phyloP scores from a whole-genome alignment of 2,113 vertebrate species.

The Octodon degus region DNA sequence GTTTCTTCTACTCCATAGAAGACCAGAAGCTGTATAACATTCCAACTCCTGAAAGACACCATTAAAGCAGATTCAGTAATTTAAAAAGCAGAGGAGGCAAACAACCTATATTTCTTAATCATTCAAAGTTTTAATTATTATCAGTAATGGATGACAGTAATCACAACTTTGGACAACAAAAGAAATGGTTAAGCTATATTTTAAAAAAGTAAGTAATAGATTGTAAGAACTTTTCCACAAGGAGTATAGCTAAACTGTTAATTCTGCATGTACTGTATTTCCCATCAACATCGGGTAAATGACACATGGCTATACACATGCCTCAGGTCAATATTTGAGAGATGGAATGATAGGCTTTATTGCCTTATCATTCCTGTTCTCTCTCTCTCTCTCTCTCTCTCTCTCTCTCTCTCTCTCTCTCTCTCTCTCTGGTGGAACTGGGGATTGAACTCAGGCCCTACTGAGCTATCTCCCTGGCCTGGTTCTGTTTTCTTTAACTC shows the following conservation, averaged over 20 bases:
- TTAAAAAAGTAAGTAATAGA: slow-evolving; percentile 13
- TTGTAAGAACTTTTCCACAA: not conserved
- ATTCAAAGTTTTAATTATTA: not conserved
- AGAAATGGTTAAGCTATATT: not conserved
- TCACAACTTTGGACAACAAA: not conserved
- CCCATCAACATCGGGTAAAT: not conserved
- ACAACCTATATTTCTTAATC: not conserved
- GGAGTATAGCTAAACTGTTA: slow-evolving; percentile 13
- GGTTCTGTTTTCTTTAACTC: not conserved
- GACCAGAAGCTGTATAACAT: slow-evolving; percentile 47
- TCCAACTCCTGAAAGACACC: not conserved
- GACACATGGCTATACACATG: not conserved
- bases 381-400: too few species aligned
- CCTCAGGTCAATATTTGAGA: not conserved
- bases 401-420: too few species aligned
- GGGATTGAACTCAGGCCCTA: too few species aligned
- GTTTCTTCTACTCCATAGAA: not conserved
- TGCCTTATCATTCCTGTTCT: not conserved
- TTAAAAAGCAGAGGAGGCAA: not conserved
- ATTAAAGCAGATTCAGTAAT: slow-evolving; percentile 31
- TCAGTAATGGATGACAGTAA: not conserved
- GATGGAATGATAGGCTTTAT: not conserved
- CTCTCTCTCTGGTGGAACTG: too few species aligned
- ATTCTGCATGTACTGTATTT: not conserved
- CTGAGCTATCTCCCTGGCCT: not conserved